Percentiles rank a stretch among this genome's conserved stretches.
Evolutionary conservation across 2,113 vertebrate genomes (phyloP).

Genomic region (Cephalopholis sonnerati): DNA sequence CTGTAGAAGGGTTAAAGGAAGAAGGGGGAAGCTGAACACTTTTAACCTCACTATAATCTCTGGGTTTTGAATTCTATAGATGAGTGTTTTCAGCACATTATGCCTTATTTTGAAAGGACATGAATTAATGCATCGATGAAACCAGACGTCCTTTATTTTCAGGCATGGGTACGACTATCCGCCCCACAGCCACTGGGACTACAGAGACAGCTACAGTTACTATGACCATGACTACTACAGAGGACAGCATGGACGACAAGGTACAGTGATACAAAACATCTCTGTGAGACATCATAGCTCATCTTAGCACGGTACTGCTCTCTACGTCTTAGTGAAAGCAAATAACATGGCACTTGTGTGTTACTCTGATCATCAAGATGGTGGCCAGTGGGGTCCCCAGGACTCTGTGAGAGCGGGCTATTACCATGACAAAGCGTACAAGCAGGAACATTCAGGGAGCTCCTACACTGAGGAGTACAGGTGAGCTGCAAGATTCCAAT

Average conservation of each 20-base stretch:
- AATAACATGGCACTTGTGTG: background rate
- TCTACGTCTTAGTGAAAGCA: background rate
- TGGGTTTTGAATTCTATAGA: background rate
- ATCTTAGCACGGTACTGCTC: background rate
- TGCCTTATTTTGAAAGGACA: background rate
- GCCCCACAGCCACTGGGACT: slow-evolving; percentile 73
- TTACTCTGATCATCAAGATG: slow-evolving; percentile 60
- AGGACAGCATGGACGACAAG: slow-evolving; percentile 69
- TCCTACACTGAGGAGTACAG: slow-evolving; percentile 66
- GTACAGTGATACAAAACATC: slow-evolving; percentile 52
- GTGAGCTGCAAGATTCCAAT: slow-evolving; percentile 46
- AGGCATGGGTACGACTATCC: slow-evolving; percentile 77
- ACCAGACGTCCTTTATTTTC: slow-evolving; percentile 18
- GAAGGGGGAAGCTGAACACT: background rate
- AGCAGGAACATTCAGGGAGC: slow-evolving; percentile 54
- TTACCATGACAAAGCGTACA: slow-evolving; percentile 38
- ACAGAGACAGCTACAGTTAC: slow-evolving; percentile 74
- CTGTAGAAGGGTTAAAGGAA: background rate
- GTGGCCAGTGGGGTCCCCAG: slow-evolving; percentile 65
- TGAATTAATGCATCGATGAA: background rate
- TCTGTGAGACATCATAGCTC: background rate
- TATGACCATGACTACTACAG: slow-evolving; percentile 74
- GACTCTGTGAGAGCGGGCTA: slow-evolving; percentile 51
- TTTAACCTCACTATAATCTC: background rate
- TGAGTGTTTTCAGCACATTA: background rate